A percentile compares a stretch with the other conserved stretches of the same genome.
Evolutionary conservation across 2,113 vertebrate genomes (phyloP).

Genomic region (Ibidorhyncha struthersii): DNA sequence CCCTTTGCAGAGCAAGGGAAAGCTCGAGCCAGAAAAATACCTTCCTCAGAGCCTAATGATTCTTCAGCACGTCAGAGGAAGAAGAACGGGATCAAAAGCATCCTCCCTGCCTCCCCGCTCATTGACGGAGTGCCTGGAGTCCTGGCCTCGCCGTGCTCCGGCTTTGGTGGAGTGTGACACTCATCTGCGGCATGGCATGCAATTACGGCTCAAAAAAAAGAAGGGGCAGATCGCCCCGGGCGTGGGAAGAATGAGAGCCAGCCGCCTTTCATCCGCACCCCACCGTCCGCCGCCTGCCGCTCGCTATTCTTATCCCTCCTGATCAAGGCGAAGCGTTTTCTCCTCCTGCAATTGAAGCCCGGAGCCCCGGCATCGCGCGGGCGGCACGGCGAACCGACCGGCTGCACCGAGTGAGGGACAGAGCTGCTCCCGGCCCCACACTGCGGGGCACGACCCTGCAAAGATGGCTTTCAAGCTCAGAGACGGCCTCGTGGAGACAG

Average conservation of each 20-base stretch:
- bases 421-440: neutral
- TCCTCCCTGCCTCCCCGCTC: slow-evolving; percentile 8
- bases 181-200: neutral
- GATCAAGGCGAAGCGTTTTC: slow-evolving; percentile 36
- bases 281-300: slow-evolving; percentile 26
- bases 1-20: neutral
- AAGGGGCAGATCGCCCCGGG: slow-evolving; percentile 14
- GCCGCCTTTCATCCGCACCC: slow-evolving; percentile 62
- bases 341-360: slow-evolving; percentile 26
- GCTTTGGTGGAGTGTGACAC: slow-evolving; percentile 26
- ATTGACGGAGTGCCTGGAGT: neutral
- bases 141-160: neutral
- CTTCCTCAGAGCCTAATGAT: neutral
- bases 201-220: slow-evolving; percentile 23
- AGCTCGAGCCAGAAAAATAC: neutral
- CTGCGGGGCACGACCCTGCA: neutral
- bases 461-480: neutral
- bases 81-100: slow-evolving; percentile 42
- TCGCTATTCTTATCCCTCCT: slow-evolving; percentile 57
- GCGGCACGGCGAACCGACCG: neutral
- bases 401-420: neutral
- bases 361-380: neutral
- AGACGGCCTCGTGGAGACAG: neutral
- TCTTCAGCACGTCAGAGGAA: neutral
- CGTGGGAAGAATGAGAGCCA: slow-evolving; percentile 1